These are phyloP conservation scores for Melolontha melolontha DNA, from an alignment of 2,888 invertebrate genomes.

Conservation along the genomic window DNA sequence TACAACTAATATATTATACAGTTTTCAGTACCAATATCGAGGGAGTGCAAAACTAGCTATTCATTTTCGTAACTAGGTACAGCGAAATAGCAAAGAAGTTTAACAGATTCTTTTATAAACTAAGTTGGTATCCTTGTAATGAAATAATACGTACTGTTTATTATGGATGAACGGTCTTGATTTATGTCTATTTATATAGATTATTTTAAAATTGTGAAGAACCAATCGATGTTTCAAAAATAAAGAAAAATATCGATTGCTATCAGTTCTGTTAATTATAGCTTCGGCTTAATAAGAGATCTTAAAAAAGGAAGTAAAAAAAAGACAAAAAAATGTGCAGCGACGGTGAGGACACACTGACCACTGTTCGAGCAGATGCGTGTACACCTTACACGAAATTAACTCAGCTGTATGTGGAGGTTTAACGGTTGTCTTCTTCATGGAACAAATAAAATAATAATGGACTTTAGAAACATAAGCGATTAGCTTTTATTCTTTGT, in stretches of 20 bases:
- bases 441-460: conserved; percentile 35
- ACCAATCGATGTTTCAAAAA: no score
- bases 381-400: conserved; percentile 36
- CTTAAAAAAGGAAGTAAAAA: conserved; percentile 6
- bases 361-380: conserved; percentile 38
- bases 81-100: no score
- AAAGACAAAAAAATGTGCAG: conserved; percentile 8
- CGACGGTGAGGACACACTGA: conserved; percentile 21
- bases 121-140: no score
- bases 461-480: conserved; percentile 10
- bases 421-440: conserved; percentile 33
- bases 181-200: no score
- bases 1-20: no score
- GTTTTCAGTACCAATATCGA: no score
- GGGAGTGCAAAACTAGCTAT: no score
- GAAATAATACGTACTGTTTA: no score
- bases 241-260: conserved; percentile 3
- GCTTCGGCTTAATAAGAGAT: conserved; percentile 1
- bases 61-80: no score
- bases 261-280: conserved; percentile 35
- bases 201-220: no score
- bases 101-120: no score
- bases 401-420: conserved; percentile 30
- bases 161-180: no score
- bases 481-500: conserved; percentile 7